These are phyloP conservation scores for Dicrostonyx torquatus DNA, from an alignment of 2,797 vertebrate species.

Conservation along the genomic window DNA sequence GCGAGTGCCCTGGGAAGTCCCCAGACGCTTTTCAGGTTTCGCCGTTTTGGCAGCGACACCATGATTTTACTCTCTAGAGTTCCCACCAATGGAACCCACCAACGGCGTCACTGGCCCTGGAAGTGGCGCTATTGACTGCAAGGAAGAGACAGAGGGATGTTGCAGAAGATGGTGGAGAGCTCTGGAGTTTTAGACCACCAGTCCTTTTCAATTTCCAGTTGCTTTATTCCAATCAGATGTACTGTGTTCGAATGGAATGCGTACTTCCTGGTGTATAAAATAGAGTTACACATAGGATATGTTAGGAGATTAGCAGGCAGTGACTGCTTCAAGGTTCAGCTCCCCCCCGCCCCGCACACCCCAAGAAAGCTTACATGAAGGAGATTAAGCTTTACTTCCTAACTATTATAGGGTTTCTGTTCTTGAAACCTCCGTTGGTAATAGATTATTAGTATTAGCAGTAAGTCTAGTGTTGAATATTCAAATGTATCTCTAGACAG, in stretches of 20 bases:
- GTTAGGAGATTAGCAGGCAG: constrained; percentile 2
- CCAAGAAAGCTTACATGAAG: neutral
- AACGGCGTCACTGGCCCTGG: constrained; percentile 62
- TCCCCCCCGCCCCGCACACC: neutral
- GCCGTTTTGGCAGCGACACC: constrained; percentile 53
- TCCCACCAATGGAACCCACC: constrained; percentile 55
- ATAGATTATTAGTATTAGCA: constrained; percentile 1
- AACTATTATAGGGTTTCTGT: neutral
- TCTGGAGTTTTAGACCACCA: constrained; percentile 56
- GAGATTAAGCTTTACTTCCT: constrained; percentile 35
- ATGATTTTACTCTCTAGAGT: constrained; percentile 56
- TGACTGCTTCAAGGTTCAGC: neutral
- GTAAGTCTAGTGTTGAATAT: constrained; percentile 14
- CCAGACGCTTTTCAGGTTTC: constrained; percentile 66
- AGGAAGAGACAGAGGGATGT: constrained; percentile 41
- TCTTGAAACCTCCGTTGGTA: neutral
- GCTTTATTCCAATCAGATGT: constrained; percentile 28
- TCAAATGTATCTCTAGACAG: neutral
- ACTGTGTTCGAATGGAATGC: neutral
- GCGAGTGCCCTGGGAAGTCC: constrained; percentile 64
- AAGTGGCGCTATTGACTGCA: constrained; percentile 70
- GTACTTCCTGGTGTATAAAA: neutral
- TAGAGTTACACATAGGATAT: neutral
- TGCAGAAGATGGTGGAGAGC: constrained; percentile 67
- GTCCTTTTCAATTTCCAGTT: neutral